A percentile compares a stretch with the other conserved stretches of the same genome.
Evolutionary conservation across 2,888 invertebrate genomes (phyloP).

Genomic region (Matsumyia berberina): DNA sequence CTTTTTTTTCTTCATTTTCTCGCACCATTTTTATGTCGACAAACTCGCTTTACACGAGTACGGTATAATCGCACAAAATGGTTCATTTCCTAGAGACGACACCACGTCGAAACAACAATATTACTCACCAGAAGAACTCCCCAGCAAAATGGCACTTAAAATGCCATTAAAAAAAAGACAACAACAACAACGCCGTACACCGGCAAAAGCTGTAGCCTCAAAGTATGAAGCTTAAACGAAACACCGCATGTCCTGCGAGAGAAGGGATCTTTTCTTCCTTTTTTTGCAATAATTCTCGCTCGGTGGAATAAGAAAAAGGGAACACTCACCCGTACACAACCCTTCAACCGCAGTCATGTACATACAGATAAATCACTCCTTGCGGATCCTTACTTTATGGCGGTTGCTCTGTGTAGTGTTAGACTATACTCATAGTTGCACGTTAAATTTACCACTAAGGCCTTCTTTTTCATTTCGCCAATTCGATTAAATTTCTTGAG

Average conservation of each 20-base stretch:
- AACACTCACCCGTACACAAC: not conserved
- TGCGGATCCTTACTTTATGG: conserved; percentile 10
- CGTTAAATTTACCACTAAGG: conserved; percentile 30
- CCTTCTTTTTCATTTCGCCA: conserved; percentile 27
- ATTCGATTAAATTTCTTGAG: conserved; percentile 58
- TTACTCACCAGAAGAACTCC: conserved; percentile 7
- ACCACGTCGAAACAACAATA: not conserved
- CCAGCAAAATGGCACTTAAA: conserved; percentile 34
- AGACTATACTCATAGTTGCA: conserved; percentile 3
- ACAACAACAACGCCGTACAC: not conserved
- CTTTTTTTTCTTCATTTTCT: not conserved
- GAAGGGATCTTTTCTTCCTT: not conserved
- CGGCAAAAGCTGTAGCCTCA: not conserved
- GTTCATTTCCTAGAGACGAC: not conserved
- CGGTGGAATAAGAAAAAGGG: not conserved
- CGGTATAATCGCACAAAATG: conserved; percentile 19
- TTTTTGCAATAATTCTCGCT: conserved; percentile 8
- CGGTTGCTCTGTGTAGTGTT: too few species aligned
- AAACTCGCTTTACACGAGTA: conserved; percentile 1
- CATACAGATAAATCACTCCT: conserved; percentile 1
- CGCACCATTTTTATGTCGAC: not conserved
- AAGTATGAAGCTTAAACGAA: not conserved
- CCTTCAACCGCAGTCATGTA: conserved; percentile 3
- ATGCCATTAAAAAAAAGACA: conserved; percentile 32
- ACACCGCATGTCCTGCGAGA: conserved; percentile 1